Conservation (phyloP, 2,888 invertebrate species). For the Pherbina coryleti region DNA sequence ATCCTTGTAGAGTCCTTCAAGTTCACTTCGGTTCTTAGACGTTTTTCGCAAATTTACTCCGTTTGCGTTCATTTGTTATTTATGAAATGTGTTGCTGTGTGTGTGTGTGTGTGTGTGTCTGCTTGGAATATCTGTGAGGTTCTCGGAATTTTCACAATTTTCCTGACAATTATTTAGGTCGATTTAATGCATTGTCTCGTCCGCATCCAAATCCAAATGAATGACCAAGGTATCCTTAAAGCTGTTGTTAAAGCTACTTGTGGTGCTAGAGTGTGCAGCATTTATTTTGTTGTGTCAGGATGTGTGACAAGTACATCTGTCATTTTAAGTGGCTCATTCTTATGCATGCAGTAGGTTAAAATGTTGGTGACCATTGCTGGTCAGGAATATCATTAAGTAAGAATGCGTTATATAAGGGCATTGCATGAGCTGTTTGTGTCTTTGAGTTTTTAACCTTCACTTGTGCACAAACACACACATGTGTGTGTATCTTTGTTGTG, state of each 20-base stretch:
- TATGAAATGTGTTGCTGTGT: background rate
- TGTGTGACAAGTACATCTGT: slow-evolving; percentile 58
- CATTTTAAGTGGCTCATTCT: slow-evolving; percentile 66
- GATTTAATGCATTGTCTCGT: slow-evolving; percentile 27
- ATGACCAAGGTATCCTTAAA: background rate
- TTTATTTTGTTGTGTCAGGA: slow-evolving; percentile 33
- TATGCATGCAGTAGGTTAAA: slow-evolving; percentile 61
- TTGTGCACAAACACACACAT: background rate
- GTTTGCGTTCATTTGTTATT: slow-evolving; percentile 2
- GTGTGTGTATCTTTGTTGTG: background rate
- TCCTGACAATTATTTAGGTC: slow-evolving; percentile 34
- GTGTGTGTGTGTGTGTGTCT: background rate
- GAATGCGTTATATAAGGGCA: background rate
- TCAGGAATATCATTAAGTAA: slow-evolving; percentile 61
- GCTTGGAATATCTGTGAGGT: background rate
- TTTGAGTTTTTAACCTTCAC: background rate
- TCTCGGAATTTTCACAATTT: background rate
- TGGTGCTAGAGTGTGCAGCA: background rate
- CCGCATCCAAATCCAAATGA: slow-evolving; percentile 17
- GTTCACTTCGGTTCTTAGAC: background rate
- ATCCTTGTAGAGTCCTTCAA: slow-evolving; percentile 2
- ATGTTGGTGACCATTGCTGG: slow-evolving; percentile 15
- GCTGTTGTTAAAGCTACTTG: background rate
- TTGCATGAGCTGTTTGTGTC: slow-evolving; percentile 14
- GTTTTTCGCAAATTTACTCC: background rate